Conservation (phyloP, 2,797 vertebrate species). For the Lagodon rhomboides region DNA sequence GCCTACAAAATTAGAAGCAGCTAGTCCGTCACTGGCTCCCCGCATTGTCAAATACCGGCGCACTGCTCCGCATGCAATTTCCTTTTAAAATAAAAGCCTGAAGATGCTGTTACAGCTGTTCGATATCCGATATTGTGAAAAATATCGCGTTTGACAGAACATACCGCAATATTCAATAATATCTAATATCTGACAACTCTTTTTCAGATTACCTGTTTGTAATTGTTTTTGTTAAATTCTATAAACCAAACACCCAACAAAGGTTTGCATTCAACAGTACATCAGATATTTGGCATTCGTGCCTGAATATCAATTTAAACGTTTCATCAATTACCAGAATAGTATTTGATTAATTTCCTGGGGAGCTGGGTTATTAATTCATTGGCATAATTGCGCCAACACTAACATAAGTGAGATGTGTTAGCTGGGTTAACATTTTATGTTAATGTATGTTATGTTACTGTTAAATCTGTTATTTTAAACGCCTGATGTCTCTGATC, state of each 20-base stretch:
- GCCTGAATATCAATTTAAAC: not conserved
- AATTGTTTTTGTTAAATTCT: too few species aligned
- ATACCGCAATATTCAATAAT: too few species aligned
- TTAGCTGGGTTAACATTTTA: not conserved
- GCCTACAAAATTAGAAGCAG: too few species aligned
- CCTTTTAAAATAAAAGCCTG: too few species aligned
- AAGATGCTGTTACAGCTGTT: too few species aligned
- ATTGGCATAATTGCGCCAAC: not conserved
- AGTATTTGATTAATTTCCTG: not conserved
- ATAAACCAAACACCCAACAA: not conserved
- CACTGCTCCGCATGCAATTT: too few species aligned
- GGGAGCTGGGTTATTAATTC: not conserved
- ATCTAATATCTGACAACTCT: not conserved
- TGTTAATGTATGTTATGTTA: not conserved
- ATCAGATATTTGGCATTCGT: not conserved
- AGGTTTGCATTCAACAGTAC: not conserved
- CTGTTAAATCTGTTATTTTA: not conserved
- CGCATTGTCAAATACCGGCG: too few species aligned
- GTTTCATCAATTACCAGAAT: not conserved
- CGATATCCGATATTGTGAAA: too few species aligned
- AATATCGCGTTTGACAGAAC: too few species aligned
- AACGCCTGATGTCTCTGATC: not conserved
- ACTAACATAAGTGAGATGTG: not conserved
- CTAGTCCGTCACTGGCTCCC: too few species aligned
- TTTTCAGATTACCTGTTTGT: not conserved